Conservation (phyloP, 2,113 vertebrate species). For the Alouatta palliata region DNA sequence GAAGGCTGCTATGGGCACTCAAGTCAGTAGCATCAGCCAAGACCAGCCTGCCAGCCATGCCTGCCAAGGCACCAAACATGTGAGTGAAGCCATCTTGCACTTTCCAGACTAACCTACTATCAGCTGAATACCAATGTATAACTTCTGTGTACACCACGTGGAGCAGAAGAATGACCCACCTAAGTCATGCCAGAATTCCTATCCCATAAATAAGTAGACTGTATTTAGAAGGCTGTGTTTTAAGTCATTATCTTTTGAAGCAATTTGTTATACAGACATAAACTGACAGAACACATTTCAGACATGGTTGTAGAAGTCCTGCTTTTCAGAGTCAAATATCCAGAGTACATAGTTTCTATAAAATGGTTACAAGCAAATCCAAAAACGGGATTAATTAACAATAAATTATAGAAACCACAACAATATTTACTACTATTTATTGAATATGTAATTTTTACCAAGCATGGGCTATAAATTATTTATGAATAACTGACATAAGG, state of each 20-base stretch:
- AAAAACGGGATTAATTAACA: background rate
- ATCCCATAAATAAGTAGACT: background rate
- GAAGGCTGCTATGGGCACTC: background rate
- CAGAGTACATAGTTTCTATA: background rate
- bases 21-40: background rate
- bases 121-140: background rate
- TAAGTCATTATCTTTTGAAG: background rate
- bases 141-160: background rate
- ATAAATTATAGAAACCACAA: background rate
- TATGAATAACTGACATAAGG: background rate
- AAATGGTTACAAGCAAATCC: background rate
- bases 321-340: background rate
- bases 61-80: background rate
- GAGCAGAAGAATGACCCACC: background rate
- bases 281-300: background rate
- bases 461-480: background rate
- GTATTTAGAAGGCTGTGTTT: background rate
- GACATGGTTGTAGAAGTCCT: background rate
- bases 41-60: background rate
- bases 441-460: background rate
- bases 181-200: background rate
- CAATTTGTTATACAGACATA: background rate
- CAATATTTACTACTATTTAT: background rate
- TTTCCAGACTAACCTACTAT: background rate
- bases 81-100: background rate